phyloP scores from a whole-genome alignment of 2,113 vertebrate species.

The Marmota flaviventris region DNA sequence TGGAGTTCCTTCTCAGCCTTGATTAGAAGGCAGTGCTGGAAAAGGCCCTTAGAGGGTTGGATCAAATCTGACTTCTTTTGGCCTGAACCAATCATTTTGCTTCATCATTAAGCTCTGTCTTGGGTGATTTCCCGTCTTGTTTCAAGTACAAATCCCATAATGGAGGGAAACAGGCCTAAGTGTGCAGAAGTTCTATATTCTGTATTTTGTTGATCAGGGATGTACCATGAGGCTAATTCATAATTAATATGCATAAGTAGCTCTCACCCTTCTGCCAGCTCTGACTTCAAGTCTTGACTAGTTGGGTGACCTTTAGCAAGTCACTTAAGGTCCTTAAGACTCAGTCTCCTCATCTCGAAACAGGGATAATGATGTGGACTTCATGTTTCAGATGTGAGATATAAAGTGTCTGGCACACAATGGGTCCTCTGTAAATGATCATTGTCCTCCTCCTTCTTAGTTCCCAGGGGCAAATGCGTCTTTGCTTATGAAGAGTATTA shows the following conservation, averaged over 20 bases:
- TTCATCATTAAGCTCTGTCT: constrained; percentile 17
- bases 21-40: neutral
- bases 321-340: neutral
- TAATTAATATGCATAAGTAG: neutral
- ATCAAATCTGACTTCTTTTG: neutral
- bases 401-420: neutral
- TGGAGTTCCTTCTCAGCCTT: neutral
- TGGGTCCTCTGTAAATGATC: neutral
- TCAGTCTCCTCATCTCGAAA: neutral
- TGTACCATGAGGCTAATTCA: neutral
- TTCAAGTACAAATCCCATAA: neutral
- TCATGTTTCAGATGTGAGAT: neutral
- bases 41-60: neutral
- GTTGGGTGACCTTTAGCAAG: neutral
- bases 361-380: neutral
- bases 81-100: neutral
- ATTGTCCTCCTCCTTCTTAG: neutral
- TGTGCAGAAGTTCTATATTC: neutral
- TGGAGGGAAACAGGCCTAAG: neutral
- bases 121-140: neutral
- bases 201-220: neutral
- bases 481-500: neutral
- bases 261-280: neutral
- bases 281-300: neutral
- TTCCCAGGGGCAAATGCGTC: neutral